Conservation (phyloP, 2,888 invertebrate genomes). For the Plutella xylostella region DNA sequence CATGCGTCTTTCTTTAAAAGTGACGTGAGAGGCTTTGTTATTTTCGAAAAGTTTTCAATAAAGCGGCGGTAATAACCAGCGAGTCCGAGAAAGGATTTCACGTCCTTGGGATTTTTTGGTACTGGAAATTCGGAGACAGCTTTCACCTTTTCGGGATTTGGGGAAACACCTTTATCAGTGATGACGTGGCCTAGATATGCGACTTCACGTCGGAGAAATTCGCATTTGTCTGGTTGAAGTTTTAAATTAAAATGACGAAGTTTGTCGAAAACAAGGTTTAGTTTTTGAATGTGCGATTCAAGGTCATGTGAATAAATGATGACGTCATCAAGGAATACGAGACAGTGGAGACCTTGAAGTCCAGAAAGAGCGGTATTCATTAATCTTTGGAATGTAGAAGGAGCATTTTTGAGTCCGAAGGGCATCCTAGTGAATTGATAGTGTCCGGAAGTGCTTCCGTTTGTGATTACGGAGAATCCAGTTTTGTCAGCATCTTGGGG, state of each 20-base stretch:
- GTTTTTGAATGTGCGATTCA: conserved; percentile 12
- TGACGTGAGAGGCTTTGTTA: conserved; percentile 18
- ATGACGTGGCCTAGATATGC: conserved; percentile 30
- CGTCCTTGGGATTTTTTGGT: conserved; percentile 9
- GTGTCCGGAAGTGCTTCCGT: too few relatives aligned
- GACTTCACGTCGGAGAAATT: conserved; percentile 20
- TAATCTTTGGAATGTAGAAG: too few relatives aligned
- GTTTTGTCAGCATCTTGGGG: too few relatives aligned
- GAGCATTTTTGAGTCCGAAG: too few relatives aligned
- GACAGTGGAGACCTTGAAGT: too few relatives aligned
- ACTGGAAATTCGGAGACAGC: conserved; percentile 20
- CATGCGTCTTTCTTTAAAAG: conserved; percentile 10
- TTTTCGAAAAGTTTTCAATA: conserved; percentile 18
- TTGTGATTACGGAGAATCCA: too few relatives aligned
- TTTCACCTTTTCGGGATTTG: conserved; percentile 22
- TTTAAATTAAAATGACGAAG: conserved; percentile 10
- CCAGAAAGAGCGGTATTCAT: too few relatives aligned
- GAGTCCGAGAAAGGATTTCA: conserved; percentile 17
- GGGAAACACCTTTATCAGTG: conserved; percentile 18
- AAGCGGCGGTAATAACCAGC: conserved; percentile 22
- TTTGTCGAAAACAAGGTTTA: neutral
- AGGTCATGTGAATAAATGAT: conserved; percentile 14
- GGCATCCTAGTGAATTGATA: too few relatives aligned
- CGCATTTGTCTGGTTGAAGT: conserved; percentile 24
- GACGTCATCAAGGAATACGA: conserved; percentile 22